A percentile compares a stretch with the other conserved stretches of the same genome.
Conservation (phyloP, 2,888 invertebrate species). For the Parnassius orleans region DNA sequence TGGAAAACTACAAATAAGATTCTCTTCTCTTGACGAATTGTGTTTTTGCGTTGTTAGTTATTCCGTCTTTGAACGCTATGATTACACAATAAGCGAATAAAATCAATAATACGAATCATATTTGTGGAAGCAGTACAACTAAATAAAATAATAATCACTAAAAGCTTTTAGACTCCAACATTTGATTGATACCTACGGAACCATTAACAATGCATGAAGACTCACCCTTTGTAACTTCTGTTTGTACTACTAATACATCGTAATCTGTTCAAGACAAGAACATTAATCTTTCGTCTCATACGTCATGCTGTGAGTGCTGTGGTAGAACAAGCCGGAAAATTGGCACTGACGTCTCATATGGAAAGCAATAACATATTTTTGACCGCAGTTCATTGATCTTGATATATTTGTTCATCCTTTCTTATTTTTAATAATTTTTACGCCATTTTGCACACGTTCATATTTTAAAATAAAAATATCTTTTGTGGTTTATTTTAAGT, state of each 20-base stretch:
- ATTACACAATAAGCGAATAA: too few species aligned
- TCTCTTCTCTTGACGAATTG: too few species aligned
- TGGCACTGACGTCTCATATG: conserved; percentile 19
- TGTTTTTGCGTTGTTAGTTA: too few species aligned
- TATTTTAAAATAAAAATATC: too few species aligned
- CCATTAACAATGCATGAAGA: conserved; percentile 3
- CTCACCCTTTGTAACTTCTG: conserved; percentile 6
- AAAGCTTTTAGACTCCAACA: conserved; percentile 11
- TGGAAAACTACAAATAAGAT: too few species aligned
- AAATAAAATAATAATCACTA: conserved; percentile 10
- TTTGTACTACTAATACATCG: conserved; percentile 12
- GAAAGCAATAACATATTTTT: conserved; percentile 21
- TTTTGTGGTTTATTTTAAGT: too few species aligned
- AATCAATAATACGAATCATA: too few species aligned
- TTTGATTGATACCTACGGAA: conserved; percentile 12
- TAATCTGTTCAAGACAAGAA: conserved; percentile 18
- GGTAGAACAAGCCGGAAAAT: conserved; percentile 24
- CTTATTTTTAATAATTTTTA: conserved; percentile 2
- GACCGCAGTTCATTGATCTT: conserved; percentile 22
- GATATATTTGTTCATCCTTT: conserved; percentile 7
- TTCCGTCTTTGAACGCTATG: too few species aligned
- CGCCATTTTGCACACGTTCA: too few species aligned
- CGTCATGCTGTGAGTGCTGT: conserved; percentile 18
- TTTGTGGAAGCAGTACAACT: neutral
- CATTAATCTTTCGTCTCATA: conserved; percentile 27